These are phyloP conservation scores for Cinara cedri DNA, from an alignment of 2,888 invertebrate species.

Conservation along the genomic window DNA sequence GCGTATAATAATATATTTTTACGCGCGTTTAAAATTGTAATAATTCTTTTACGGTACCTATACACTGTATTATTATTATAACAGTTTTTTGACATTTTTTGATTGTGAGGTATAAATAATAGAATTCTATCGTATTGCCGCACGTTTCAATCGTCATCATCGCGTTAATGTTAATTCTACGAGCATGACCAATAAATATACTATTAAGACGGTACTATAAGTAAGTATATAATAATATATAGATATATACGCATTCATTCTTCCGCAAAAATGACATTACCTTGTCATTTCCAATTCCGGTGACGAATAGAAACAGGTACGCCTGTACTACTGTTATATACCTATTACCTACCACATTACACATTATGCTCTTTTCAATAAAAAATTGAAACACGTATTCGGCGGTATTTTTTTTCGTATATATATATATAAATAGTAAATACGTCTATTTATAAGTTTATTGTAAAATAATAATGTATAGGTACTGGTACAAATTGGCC, in stretches of 20 bases:
- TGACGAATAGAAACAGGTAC: neutral
- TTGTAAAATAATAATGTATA: neutral
- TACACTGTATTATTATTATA: conserved; percentile 23
- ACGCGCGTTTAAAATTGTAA: neutral
- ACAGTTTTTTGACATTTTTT: conserved; percentile 6
- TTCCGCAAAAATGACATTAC: conserved; percentile 26
- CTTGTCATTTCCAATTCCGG: conserved; percentile 22
- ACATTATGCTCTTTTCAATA: neutral
- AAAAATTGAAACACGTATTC: conserved; percentile 17
- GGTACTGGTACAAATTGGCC: neutral
- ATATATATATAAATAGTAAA: too few relatives aligned
- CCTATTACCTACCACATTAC: neutral
- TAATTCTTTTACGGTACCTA: neutral
- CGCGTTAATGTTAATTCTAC: conserved; percentile 17
- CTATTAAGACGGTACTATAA: neutral
- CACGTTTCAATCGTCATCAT: conserved; percentile 14
- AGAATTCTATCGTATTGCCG: neutral
- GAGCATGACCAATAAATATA: conserved; percentile 27
- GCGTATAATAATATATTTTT: neutral
- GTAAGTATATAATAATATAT: neutral
- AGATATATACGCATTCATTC: neutral
- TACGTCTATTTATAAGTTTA: neutral
- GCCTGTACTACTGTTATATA: too few relatives aligned
- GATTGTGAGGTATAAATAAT: conserved; percentile 31
- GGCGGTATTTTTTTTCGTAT: neutral